A percentile compares a stretch with the other conserved stretches of the same genome.
phyloP scores from a whole-genome alignment of 2,888 invertebrate genomes.

The Caenorhabditis afra region DNA sequence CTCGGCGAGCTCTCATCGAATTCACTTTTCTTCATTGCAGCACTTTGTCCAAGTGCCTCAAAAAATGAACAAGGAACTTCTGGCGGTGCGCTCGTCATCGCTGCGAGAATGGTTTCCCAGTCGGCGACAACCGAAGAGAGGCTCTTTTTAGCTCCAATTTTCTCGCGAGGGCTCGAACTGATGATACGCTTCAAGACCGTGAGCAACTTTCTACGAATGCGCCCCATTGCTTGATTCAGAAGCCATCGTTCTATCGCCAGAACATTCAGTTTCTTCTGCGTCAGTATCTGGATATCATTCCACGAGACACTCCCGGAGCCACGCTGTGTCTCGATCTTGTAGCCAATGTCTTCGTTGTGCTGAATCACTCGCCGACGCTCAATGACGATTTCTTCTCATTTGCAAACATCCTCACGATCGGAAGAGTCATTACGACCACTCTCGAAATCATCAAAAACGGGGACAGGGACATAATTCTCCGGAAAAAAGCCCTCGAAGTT shows the following conservation, averaged over 20 bases:
- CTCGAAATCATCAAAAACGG: constrained; percentile 7
- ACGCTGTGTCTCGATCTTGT: constrained; percentile 1
- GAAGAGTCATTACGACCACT: neutral
- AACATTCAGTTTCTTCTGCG: constrained; percentile 22
- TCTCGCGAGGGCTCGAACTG: constrained; percentile 14
- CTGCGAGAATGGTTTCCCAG: constrained; percentile 6
- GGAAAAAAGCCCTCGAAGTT: constrained; percentile 12
- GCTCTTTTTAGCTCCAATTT: constrained; percentile 13
- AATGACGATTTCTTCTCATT: constrained; percentile 20
- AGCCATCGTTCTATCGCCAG: constrained; percentile 10
- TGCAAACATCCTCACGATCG: neutral
- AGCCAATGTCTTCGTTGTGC: constrained; percentile 2
- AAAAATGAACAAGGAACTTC: constrained; percentile 7
- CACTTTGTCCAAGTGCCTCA: neutral
- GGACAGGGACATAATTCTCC: constrained; percentile 11
- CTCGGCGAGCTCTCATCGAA: too few species aligned
- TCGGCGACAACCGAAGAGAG: neutral
- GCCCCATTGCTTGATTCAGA: constrained; percentile 6
- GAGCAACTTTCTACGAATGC: too few species aligned
- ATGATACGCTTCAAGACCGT: constrained; percentile 20
- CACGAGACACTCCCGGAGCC: constrained; percentile 15
- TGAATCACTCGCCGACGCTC: constrained; percentile 1
- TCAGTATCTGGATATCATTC: constrained; percentile 18
- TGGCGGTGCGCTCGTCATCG: constrained; percentile 18
- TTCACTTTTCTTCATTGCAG: neutral